Evolutionary conservation across 2,113 vertebrate genomes (phyloP).

Genomic region (Dolichotis patagonum): DNA sequence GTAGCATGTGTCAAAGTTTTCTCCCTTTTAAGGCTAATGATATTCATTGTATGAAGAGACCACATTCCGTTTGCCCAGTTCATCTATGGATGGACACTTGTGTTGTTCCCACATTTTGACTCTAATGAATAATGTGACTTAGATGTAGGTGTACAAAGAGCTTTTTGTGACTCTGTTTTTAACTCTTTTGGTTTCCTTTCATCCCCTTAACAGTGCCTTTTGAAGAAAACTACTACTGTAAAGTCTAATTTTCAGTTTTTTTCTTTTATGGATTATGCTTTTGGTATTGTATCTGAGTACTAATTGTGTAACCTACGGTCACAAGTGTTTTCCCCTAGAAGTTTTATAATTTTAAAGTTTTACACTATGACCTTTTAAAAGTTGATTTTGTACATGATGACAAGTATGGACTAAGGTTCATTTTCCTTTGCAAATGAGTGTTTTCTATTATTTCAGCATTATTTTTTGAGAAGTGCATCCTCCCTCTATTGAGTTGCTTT

Average conservation of each 20-base stretch:
- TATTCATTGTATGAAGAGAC: neutral
- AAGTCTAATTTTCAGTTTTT: neutral
- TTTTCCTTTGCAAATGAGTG: neutral
- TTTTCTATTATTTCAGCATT: neutral
- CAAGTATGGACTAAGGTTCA: neutral
- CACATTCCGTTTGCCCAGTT: neutral
- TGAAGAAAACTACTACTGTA: neutral
- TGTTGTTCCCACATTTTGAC: neutral
- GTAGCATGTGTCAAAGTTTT: neutral
- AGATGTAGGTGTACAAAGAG: neutral
- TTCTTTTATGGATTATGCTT: conserved; percentile 9
- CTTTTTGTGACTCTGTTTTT: neutral
- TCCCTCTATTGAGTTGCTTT: neutral
- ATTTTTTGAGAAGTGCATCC: neutral
- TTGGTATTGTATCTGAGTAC: neutral
- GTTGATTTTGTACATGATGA: neutral
- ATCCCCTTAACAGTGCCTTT: neutral
- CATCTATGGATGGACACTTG: neutral
- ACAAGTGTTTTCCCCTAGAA: neutral
- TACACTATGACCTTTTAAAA: neutral
- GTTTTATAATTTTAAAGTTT: conserved; percentile 39
- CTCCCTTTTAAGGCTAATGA: neutral
- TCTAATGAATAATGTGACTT: neutral
- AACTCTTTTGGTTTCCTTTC: neutral
- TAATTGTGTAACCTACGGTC: neutral